These are phyloP conservation scores for Lycopodina hypogea DNA, from an alignment of 37 sponge, comb jelly and placozoan genomes.

Conservation along the genomic window DNA sequence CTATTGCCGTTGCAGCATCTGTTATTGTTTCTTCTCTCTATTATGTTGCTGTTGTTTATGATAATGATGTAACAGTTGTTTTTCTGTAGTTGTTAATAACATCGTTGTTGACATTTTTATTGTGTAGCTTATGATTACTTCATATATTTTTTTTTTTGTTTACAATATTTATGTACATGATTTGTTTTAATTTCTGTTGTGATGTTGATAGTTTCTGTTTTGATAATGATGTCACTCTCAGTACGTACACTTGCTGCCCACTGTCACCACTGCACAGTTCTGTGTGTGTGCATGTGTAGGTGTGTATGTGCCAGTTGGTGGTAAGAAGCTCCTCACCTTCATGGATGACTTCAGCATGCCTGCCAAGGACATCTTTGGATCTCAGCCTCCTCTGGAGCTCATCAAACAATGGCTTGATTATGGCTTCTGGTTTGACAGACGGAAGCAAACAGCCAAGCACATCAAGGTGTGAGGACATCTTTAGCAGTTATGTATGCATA, in stretches of 20 bases:
- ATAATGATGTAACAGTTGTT: too few species aligned
- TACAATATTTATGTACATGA: too few species aligned
- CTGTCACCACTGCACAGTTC: too few species aligned
- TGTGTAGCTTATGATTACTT: too few species aligned
- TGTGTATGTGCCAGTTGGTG: slow-evolving; percentile 95
- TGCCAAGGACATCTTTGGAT: slow-evolving; percentile 94
- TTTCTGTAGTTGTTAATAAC: too few species aligned
- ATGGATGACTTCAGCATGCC: slow-evolving; percentile 99
- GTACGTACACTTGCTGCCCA: too few species aligned
- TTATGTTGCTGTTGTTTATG: not conserved
- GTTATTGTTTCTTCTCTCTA: not conserved
- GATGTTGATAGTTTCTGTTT: too few species aligned
- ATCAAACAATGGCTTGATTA: slow-evolving; percentile 97
- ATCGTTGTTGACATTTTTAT: too few species aligned
- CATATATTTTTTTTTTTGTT: too few species aligned
- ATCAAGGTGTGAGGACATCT: slow-evolving; percentile 55
- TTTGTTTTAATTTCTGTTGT: too few species aligned
- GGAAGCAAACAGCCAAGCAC: slow-evolving; percentile 84
- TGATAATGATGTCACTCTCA: too few species aligned
- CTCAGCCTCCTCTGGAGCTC: slow-evolving; percentile 98
- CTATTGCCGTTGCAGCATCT: not conserved
- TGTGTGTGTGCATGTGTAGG: slow-evolving; percentile 27
- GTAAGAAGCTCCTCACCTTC: slow-evolving; percentile 94
- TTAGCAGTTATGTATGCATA: not conserved
- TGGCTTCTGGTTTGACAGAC: slow-evolving; percentile 97